phyloP scores from a whole-genome alignment of 2,797 vertebrate species.

The Neosilurus mollespiculum region DNA sequence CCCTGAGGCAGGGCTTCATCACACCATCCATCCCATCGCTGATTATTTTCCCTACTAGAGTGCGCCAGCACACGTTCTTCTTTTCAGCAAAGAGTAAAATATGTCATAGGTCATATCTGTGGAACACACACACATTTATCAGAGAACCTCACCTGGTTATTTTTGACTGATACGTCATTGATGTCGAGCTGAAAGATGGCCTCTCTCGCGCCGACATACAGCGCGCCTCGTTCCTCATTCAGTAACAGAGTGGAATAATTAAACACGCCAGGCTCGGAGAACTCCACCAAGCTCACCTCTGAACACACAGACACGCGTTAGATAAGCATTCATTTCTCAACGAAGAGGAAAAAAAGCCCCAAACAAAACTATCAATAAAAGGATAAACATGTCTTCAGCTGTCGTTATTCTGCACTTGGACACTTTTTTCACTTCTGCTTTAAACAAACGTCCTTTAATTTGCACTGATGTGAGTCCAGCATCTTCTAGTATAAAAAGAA shows the following conservation, averaged over 20 bases:
- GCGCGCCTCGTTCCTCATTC: conserved; percentile 76
- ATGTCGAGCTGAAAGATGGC: conserved; percentile 87
- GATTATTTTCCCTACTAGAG: no score
- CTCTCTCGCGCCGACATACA: conserved; percentile 92
- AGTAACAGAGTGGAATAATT: conserved; percentile 93
- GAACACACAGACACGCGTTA: conserved; percentile 36
- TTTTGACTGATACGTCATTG: conserved; percentile 78
- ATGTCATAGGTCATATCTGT: neutral
- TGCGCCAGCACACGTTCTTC: no score
- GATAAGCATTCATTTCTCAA: neutral
- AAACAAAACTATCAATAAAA: neutral
- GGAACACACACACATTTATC: neutral
- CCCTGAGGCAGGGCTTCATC: no score
- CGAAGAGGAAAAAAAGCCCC: neutral
- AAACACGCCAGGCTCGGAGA: conserved; percentile 83
- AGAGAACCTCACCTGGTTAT: conserved; percentile 77
- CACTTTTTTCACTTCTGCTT: neutral
- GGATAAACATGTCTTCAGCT: neutral
- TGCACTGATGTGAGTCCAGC: neutral
- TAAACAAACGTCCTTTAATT: neutral
- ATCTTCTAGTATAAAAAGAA: neutral
- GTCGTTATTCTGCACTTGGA: neutral
- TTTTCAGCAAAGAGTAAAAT: neutral
- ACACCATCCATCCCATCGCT: no score
- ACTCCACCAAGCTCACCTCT: conserved; percentile 86